Conservation (phyloP, 2,797 vertebrate species). For the Malurus leucopterus region DNA sequence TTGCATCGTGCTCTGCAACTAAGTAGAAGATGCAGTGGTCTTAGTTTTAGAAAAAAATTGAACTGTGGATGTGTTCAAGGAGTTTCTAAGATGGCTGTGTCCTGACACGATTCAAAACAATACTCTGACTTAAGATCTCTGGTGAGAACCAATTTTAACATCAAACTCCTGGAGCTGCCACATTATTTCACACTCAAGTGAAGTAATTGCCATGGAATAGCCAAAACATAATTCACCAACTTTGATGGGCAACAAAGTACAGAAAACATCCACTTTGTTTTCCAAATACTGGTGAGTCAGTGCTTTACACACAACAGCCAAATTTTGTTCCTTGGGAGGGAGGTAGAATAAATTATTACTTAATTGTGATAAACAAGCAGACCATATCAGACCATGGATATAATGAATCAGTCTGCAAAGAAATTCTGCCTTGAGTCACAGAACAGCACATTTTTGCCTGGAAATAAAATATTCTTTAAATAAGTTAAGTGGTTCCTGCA, state of each 20-base stretch:
- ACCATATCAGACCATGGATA: neutral
- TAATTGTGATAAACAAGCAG: constrained; percentile 38
- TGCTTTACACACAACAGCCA: constrained; percentile 24
- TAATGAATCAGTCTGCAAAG: neutral
- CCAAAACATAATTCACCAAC: constrained; percentile 23
- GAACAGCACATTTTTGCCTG: neutral
- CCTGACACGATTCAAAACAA: neutral
- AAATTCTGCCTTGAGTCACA: constrained; percentile 1
- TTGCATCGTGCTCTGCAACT: neutral
- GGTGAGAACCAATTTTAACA: neutral
- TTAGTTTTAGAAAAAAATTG: neutral
- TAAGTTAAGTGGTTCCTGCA: neutral
- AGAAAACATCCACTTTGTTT: constrained; percentile 46
- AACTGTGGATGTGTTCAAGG: neutral
- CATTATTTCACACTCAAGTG: constrained; percentile 16
- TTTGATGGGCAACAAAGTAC: constrained; percentile 24
- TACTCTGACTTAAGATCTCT: neutral
- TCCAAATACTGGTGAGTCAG: constrained; percentile 47
- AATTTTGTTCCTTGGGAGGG: constrained; percentile 15
- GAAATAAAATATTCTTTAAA: neutral
- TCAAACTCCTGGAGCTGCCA: neutral
- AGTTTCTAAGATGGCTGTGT: neutral
- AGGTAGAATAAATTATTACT: constrained; percentile 37
- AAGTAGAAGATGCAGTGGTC: neutral
- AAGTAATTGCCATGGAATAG: constrained; percentile 7